phyloP scores from a whole-genome alignment of 2,888 invertebrate genomes.

The Perdita meconis region DNA sequence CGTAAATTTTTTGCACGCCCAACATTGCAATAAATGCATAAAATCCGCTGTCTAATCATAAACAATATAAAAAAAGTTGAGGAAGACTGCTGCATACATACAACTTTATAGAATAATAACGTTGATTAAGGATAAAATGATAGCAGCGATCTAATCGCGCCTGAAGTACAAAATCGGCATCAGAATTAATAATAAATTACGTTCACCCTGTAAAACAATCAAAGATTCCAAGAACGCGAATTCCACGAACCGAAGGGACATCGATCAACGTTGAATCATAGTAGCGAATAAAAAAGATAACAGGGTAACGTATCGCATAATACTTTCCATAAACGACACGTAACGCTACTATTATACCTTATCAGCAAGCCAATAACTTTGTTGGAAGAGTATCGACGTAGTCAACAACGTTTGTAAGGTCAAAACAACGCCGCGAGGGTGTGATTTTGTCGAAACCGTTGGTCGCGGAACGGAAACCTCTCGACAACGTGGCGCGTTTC shows the following conservation, averaged over 20 bases:
- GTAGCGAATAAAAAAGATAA: not conserved
- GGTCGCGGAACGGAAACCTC: not conserved
- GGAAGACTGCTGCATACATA: no score
- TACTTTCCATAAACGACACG: conserved; percentile 19
- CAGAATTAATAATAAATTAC: no score
- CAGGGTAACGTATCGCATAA: conserved; percentile 20
- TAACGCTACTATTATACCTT: conserved; percentile 1
- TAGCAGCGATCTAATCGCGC: no score
- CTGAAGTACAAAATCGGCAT: no score
- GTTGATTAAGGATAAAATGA: no score
- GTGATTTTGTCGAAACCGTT: not conserved
- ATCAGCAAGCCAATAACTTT: not conserved
- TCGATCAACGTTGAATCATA: not conserved
- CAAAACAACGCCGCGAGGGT: conserved; percentile 6
- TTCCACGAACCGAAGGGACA: not conserved
- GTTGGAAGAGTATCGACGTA: not conserved
- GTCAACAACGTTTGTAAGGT: not conserved
- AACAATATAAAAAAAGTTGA: no score
- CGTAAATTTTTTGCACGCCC: no score
- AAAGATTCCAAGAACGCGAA: not conserved
- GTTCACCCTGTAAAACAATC: not conserved
- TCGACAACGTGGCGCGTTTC: not conserved
- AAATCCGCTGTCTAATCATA: no score
- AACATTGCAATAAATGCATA: no score
- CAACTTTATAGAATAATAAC: no score